Conservation (phyloP, 2,113 vertebrate genomes). For the Oncorhynchus clarkii region DNA sequence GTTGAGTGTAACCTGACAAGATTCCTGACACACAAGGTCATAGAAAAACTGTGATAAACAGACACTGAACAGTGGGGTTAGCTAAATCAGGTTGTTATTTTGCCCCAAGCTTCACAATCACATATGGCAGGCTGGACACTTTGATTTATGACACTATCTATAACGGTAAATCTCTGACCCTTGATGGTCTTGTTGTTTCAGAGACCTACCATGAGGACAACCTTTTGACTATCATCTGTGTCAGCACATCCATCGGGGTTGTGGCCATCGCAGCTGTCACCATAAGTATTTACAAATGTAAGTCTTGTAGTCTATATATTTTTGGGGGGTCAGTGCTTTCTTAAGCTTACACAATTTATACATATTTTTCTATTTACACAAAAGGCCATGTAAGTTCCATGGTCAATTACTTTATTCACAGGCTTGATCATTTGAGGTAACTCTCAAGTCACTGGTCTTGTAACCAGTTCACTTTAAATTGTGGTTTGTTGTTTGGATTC, state of each 20-base stretch:
- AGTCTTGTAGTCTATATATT: background rate
- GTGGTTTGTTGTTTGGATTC: background rate
- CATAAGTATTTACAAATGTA: constrained; percentile 20
- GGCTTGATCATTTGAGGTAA: background rate
- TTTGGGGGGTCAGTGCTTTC: too few species aligned
- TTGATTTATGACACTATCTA: background rate
- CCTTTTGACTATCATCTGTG: background rate
- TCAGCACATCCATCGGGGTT: background rate
- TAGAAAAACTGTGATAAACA: too few species aligned
- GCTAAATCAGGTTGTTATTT: too few species aligned
- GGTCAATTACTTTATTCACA: background rate
- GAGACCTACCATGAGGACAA: background rate
- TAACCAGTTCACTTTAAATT: background rate
- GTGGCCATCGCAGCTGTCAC: background rate
- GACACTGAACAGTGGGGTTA: too few species aligned
- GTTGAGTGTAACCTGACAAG: too few species aligned
- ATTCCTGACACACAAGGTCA: too few species aligned
- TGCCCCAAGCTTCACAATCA: too few species aligned
- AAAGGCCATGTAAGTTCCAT: background rate
- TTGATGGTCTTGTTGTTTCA: background rate
- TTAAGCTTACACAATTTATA: too few species aligned
- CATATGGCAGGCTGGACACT: too few species aligned
- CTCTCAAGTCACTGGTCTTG: background rate
- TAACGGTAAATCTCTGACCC: background rate
- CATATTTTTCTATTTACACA: background rate